Percentiles rank a stretch among this genome's conserved stretches.
Evolutionary conservation across 2,888 invertebrate species (phyloP).

Genomic region (Malachius bipustulatus): DNA sequence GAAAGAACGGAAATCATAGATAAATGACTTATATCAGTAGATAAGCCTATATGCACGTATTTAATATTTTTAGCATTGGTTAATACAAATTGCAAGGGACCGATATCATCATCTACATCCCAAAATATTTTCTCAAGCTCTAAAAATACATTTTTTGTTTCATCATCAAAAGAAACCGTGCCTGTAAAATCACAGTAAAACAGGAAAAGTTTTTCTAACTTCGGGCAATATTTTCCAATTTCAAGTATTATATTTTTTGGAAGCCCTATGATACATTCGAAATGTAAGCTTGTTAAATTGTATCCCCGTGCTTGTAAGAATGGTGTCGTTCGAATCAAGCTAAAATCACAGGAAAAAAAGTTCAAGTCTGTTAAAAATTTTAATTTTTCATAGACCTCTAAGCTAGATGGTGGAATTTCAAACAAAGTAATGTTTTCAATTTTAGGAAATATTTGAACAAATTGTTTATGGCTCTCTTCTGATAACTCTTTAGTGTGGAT

Average conservation of each 20-base stretch:
- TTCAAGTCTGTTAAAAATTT: slow-evolving; percentile 52
- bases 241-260: slow-evolving; percentile 60
- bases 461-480: slow-evolving; percentile 48
- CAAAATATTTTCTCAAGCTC: slow-evolving; percentile 54
- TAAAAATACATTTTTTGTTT: slow-evolving; percentile 44
- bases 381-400: too few species aligned
- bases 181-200: slow-evolving; percentile 63
- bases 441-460: slow-evolving; percentile 55
- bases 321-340: slow-evolving; percentile 55
- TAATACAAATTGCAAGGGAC: slow-evolving; percentile 54
- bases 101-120: slow-evolving; percentile 52
- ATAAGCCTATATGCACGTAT: slow-evolving; percentile 59
- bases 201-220: slow-evolving; percentile 50
- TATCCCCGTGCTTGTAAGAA: slow-evolving; percentile 55
- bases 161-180: slow-evolving; percentile 39
- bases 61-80: slow-evolving; percentile 51
- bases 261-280: slow-evolving; percentile 65
- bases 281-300: slow-evolving; percentile 50
- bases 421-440: slow-evolving; percentile 54
- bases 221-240: slow-evolving; percentile 63
- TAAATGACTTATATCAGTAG: slow-evolving; percentile 57
- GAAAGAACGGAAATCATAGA: slow-evolving; percentile 49
- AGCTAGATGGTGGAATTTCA: too few species aligned
- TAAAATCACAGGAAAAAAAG: slow-evolving; percentile 59
- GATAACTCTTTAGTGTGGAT: slow-evolving; percentile 57